Base-by-base conservation (phyloP, 2,113 vertebrate genomes). In the Prietella phreatophila region DNA sequence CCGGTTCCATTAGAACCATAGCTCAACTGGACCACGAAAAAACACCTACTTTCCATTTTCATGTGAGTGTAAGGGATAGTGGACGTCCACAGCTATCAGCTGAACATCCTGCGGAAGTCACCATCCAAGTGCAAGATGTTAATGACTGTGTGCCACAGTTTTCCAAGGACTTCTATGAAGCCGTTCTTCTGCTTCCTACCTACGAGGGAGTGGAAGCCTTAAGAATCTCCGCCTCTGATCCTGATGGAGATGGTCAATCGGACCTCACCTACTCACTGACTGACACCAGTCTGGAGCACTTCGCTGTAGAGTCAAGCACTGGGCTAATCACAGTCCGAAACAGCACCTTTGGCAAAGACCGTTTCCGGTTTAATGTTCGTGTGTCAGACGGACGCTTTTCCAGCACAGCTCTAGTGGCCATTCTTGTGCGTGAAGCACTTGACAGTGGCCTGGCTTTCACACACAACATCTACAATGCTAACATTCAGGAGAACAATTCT, bases 351-450 rank as follows among this genome's bases (percentile, higher is more conserved):
- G 96, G 96, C 87, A 97, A 96, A 94, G 97, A 99, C 84, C 96
- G 96, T 81, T 99, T 98, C 20, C 94, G 95, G 90, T 95, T 99
- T 50, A 96, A 95, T 82, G 95, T 97, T 73, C 96, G 94, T 90
- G 98, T 99, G 58, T 98, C 98, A 0, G 98, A 99, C 71, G 98
- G 97, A 14, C 98, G 97, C 89, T 99, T 99, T 92, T 97, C 97
- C 25, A 97, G 96, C 89, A 97, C 96, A 7, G 94, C 97, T 76
- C 92, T 97, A 90, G 96, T 97, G 82, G 99, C 96, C 15, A 89
- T 99, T 89, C 89, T 97, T 82, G 96, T 99, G 27, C 96, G 96
- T 92, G 96, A 98, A 93, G 96, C 98, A 85, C 95, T 98, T 92
- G 97, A 99, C 87, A 98, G 98, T 5, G 98, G 97, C 30, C 97